phyloP scores from a whole-genome alignment of 2,113 vertebrate species.

The Phoxinus phoxinus region DNA sequence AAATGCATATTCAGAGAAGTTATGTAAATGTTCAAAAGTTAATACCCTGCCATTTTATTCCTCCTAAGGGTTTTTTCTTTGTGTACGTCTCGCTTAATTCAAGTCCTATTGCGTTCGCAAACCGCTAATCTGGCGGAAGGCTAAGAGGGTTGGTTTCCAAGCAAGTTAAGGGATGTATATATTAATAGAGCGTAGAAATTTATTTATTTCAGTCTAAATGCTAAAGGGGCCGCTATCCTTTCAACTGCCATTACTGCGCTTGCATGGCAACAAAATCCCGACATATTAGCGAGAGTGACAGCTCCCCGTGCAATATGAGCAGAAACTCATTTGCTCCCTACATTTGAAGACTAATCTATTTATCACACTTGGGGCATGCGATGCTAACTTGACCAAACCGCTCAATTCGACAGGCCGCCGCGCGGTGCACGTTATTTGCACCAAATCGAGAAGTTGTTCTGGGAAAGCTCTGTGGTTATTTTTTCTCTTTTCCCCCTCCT shows the following conservation, averaged over 20 bases:
- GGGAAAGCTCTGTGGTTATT: constrained; percentile 61
- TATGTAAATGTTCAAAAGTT: constrained; percentile 63
- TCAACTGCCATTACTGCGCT: constrained; percentile 62
- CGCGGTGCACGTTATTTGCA: constrained; percentile 67
- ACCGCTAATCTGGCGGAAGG: constrained; percentile 73
- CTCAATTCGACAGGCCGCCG: constrained; percentile 64
- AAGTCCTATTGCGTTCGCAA: constrained; percentile 69
- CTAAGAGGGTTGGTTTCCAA: constrained; percentile 68
- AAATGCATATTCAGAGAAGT: constrained; percentile 61
- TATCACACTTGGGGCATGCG: constrained; percentile 72
- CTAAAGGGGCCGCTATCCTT: constrained; percentile 70
- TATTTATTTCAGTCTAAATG: constrained; percentile 77
- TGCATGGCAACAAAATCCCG: constrained; percentile 70
- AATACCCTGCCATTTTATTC: constrained; percentile 55
- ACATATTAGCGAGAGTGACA: constrained; percentile 77
- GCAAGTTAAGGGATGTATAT: constrained; percentile 68
- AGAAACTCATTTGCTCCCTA: constrained; percentile 72
- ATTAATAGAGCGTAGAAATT: constrained; percentile 69
- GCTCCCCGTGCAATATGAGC: constrained; percentile 64
- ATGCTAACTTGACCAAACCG: constrained; percentile 72
- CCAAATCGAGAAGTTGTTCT: constrained; percentile 65
- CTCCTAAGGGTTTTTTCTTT: constrained; percentile 33
- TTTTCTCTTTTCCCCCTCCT: constrained; percentile 50
- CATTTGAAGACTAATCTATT: constrained; percentile 80
- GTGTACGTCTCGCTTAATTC: constrained; percentile 64